Evolutionary conservation across 2,113 vertebrate genomes (phyloP).

Genomic region (Gambusia holbrooki): DNA sequence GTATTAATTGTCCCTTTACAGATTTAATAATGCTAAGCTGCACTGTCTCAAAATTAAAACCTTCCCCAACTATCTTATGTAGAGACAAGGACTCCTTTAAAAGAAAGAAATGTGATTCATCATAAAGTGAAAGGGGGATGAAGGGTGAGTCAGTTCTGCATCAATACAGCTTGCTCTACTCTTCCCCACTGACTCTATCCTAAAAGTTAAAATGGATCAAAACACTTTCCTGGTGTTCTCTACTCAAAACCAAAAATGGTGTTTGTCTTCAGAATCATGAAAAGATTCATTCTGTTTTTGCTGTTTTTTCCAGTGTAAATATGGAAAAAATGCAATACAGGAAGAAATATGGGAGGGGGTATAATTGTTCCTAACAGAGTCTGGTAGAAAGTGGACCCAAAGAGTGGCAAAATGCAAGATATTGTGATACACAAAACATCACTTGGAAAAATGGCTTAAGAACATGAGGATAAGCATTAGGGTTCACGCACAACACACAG

Average conservation of each 20-base stretch:
- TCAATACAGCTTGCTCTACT: not conserved
- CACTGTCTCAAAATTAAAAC: slow-evolving; percentile 22
- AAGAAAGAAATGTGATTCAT: slow-evolving; percentile 45
- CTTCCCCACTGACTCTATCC: not conserved
- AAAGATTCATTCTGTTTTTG: too few species aligned
- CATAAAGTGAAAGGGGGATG: slow-evolving; percentile 13
- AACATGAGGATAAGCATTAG: too few species aligned
- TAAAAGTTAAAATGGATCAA: not conserved
- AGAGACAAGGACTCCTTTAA: slow-evolving; percentile 24
- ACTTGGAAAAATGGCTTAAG: not conserved
- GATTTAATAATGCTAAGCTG: slow-evolving; percentile 4
- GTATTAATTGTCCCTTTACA: slow-evolving; percentile 25
- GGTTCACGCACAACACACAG: too few species aligned
- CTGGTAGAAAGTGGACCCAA: too few species aligned
- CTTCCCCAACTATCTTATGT: slow-evolving; percentile 4
- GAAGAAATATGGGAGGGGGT: too few species aligned
- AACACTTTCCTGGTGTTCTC: not conserved
- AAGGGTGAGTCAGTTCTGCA: not conserved
- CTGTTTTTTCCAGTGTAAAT: too few species aligned
- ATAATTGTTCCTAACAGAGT: too few species aligned
- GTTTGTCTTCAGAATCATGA: too few species aligned
- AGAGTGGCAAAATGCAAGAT: too few species aligned
- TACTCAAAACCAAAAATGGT: not conserved
- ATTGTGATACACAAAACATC: not conserved
- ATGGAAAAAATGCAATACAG: too few species aligned